Evolutionary conservation across 2,113 vertebrate genomes (phyloP), one percentile per base, ranked within the genome.

Genomic region (Sus scrofa): DNA sequence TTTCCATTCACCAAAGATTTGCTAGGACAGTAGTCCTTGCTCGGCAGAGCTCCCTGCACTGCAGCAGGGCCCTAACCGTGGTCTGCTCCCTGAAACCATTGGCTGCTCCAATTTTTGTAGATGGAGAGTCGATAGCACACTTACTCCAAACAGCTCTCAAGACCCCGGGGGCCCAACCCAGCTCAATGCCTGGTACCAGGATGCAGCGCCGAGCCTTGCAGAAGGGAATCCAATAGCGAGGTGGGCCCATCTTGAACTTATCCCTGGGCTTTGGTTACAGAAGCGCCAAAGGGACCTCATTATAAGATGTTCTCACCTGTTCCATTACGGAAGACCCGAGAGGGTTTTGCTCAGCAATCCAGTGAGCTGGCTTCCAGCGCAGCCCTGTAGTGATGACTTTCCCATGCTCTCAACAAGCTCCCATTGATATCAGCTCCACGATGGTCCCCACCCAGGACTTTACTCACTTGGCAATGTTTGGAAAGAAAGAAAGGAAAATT

Each of bases 401-500:
- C 27, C n/a, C 58, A 15, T 86, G 73, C 15, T 62, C 67, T 70
- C 32, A 26, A 5, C 27, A 58, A 86, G 39, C 24, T 84, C n/a
- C 60, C 2, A 0, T 73, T 54, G 54, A 44, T 56, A 10, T 15
- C 39, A 37, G 60, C 56, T 92, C 79, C 65, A 85, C 50, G 65
- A 74, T 3, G 32, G 37, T 84, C 27, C 77, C 52, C 20, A 44
- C 27, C 73, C 63, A 74, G 84, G 86, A 86, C 58, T 81, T 86
- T 1, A n/a, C 65, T 83, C 24, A 13, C 54, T 85, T 50, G 54
- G 60, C 39, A 52, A 58, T 60, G 77, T 95, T 94, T 94, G 89
- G 52, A 89, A 94, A 94, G 56, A 56, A 37, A 56, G 82, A 84
- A 92, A 86, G 52, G 63, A 74, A 70, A 84, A 84, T 52, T 52